Base-by-base conservation (phyloP, 2,888 invertebrate genomes). In the Drymonia ruficornis region DNA sequence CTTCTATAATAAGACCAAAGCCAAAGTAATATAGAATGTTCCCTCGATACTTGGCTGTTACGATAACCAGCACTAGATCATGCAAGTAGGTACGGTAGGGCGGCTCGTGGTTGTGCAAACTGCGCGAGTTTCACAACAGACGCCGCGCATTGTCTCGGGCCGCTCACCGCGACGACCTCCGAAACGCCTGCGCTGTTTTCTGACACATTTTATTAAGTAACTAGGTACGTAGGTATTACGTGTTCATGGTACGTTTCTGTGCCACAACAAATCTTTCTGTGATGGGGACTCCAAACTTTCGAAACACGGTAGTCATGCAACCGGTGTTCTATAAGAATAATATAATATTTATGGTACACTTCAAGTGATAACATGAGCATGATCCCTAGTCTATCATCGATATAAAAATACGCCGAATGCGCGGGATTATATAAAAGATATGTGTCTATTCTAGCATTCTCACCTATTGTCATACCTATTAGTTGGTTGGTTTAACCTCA, bases 71-170 rank as follows among this genome's bases (percentile, higher is more conserved):
- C 59, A 72, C 67, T 76, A 75, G 77, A 70, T 71, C 63, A 72
- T 72, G 70, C 66, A 70, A 61, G 57, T 58, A 74, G 68, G 71
- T 71, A 76, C 66, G 73, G 76, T 78, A 83, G 84, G 82, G 82
- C 83, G 78, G 74, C 70, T 72, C 70, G 70, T 60, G 76, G 84
- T 89, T 89, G 88, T 86, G 91, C 84, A 90, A 91, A 87, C 85
- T 80, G 83, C 73, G 81, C 79, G 77, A 78, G 83, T 90, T 91
- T 87, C 91, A 85, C 88, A 91, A 91, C 86, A 77, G 78, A 81
- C 85, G 84, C 85, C 89, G 88, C 87, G 89, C 83, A 91, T 91
- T 91, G 91, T 92, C 89, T 91, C 86, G 85, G 84, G 88, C 91
- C 91, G 87, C 86, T 91, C 91, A 90, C 91, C 82, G 84, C 83